Percentiles rank a stretch among this genome's conserved stretches.
phyloP scores from a whole-genome alignment of 2,113 vertebrate species.

The human region DNA sequence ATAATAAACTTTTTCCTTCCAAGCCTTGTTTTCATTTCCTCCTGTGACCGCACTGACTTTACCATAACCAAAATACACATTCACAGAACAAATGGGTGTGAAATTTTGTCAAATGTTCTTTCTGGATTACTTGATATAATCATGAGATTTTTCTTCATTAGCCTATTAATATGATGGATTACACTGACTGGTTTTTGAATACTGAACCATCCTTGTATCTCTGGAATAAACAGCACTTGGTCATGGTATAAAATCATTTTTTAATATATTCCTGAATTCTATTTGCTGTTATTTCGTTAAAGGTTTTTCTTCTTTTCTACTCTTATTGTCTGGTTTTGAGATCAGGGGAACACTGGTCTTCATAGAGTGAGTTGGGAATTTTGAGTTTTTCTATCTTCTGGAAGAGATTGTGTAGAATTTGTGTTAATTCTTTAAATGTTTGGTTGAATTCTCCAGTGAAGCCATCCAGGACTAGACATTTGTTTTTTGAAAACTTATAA shows the following conservation, averaged over 20 bases:
- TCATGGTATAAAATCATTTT: background rate
- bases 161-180: background rate
- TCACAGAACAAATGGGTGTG: background rate
- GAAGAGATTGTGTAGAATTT: background rate
- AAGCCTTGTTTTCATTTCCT: background rate
- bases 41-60: background rate
- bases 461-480: background rate
- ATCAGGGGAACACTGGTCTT: background rate
- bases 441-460: background rate
- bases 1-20: background rate
- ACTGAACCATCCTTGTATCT: background rate
- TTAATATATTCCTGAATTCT: too few relatives aligned
- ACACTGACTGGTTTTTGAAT: background rate
- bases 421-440: background rate
- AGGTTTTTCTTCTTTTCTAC: background rate
- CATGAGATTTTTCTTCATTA: background rate
- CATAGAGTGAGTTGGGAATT: background rate
- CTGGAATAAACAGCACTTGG: background rate
- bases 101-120: background rate
- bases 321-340: background rate
- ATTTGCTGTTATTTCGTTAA: background rate
- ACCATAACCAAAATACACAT: background rate
- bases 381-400: background rate
- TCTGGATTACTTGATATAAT: background rate
- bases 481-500: background rate